Evolutionary conservation across 2,113 vertebrate genomes (phyloP), one percentile per base, ranked within the genome.

Genomic region (Corythoichthys intestinalis): DNA sequence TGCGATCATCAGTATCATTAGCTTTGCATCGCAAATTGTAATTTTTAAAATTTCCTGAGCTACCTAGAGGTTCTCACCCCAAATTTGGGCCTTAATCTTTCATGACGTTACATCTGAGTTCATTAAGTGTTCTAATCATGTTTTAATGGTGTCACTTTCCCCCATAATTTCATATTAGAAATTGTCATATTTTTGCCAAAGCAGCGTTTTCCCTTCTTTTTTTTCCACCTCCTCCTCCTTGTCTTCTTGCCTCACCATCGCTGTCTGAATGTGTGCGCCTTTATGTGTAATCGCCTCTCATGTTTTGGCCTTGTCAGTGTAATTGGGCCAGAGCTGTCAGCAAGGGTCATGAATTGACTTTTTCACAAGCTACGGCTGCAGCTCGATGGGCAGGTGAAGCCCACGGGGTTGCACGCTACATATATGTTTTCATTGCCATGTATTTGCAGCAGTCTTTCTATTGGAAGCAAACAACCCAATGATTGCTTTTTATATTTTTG

Each of bases 261-360:
- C 76, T 84, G 53, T 77, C 72, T 63, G 41, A 79, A 69, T 58
- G 67, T 70, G 69, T 52, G 39, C 64, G 68, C 57, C 62, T 69
- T 37, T 70, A 65, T 69, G 64, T 71, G 71, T 84, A 74, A 62
- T 79, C 67, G 39, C 64, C 77, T 84, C 80, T 86, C 83, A 88
- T 86, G 82, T 88, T 85, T 85, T 83, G 73, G 85, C 81, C 85
- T 86, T 90, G 85, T 89, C 87, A 88, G 79, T 86, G 86, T 85
- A 88, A 89, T 88, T 84, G 88, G 86, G 82, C 80, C 84, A 86
- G 74, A 76, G 79, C 79, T 88, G 84, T 88, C 84, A 88, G 82
- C 61, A 73, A 76, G 49, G 86, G 69, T 86, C 81, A 80, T 81
- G 82, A 83, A 80, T 84, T 44, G 77, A 81, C 81, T 87, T 87